Percentiles rank a stretch among this genome's conserved stretches.
These are phyloP conservation scores for Mnemiopsis leidyi DNA, from an alignment of 37 sponge, comb jelly and placozoan species.

Conservation along the genomic window DNA sequence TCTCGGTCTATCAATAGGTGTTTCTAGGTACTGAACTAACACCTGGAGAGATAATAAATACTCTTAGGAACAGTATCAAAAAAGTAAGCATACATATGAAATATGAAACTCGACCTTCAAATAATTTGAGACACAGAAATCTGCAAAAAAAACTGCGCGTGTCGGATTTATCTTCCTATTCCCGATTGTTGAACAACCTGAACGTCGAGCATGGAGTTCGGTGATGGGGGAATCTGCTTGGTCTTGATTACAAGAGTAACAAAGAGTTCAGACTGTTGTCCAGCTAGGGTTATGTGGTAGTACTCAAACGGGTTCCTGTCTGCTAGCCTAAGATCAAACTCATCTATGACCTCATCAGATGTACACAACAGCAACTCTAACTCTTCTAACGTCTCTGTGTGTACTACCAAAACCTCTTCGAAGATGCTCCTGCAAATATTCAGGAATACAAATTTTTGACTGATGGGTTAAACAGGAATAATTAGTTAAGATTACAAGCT, in stretches of 20 bases:
- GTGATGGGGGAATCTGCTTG: neutral
- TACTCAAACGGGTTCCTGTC: neutral
- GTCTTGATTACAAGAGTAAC: neutral
- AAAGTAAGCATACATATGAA: no score
- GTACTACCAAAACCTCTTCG: slow-evolving; percentile 39
- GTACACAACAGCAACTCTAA: slow-evolving; percentile 10
- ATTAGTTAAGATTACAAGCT: no score
- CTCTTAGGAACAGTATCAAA: no score
- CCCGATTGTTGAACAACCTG: slow-evolving; percentile 37
- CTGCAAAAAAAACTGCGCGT: no score
- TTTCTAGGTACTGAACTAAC: slow-evolving; percentile 29
- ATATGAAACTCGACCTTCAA: no score
- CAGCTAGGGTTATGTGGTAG: slow-evolving; percentile 10
- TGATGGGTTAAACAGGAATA: no score
- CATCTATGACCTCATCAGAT: slow-evolving; percentile 19
- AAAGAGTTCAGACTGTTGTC: neutral
- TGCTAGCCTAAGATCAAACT: neutral
- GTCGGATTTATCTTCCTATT: no score
- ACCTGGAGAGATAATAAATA: neutral
- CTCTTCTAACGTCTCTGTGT: slow-evolving; percentile 26
- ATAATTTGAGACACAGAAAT: no score
- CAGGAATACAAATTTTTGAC: no score
- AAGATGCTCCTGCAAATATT: neutral
- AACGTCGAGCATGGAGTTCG: neutral
- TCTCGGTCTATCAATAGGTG: neutral